Evolutionary conservation across 2,797 vertebrate species (phyloP), one percentile per base, ranked within the genome.

Genomic region (Pelochelys cantorii): DNA sequence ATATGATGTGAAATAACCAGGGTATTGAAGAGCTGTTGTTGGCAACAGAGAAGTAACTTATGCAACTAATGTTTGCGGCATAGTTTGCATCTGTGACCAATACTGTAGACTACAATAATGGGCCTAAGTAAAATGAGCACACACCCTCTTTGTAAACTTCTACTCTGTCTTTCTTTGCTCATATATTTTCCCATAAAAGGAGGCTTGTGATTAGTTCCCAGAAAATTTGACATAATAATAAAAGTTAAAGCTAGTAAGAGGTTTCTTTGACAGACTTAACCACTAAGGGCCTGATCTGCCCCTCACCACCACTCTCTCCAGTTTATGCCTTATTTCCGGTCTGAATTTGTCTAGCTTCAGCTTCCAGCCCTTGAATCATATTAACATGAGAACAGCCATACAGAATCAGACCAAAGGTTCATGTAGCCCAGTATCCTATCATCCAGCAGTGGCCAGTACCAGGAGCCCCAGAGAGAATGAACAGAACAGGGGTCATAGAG

Each of bases 191-290:
- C 23, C 75, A 37, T 84, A 84, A 96, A 78, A 95, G 86, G 85
- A 81, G 83, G 59, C 65, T 91, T 89, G 77, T 89, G 96, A 96
- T 95, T 94, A 90, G n/a, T 92, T 92, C 92, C 90, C 87, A 91
- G 75, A 95, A 75, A 85, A 85, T 94, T 95, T 77, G 62, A 34
- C 89, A 92, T 42, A 88, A 89, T 59, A 81, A 81, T 74, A 80
- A 82, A 17, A 95, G 93, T 80, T 79, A 54, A 95, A 84, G 95
- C 54, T 57, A 94, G 56, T 55, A 79, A 55, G 89, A 93, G 83
- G 29, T 87, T 95, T 55, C 54, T 93, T 94, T 87, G 55, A 87
- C 89, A 86, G 62, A 88, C 79, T 84, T 62, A 77, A 52, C 25
- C 42, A 15, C 42, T 77, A 29, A 71, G 68, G 31, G 5, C 42